phyloP scores from a whole-genome alignment of 2,797 vertebrate genomes.

The Trachurus trachurus region DNA sequence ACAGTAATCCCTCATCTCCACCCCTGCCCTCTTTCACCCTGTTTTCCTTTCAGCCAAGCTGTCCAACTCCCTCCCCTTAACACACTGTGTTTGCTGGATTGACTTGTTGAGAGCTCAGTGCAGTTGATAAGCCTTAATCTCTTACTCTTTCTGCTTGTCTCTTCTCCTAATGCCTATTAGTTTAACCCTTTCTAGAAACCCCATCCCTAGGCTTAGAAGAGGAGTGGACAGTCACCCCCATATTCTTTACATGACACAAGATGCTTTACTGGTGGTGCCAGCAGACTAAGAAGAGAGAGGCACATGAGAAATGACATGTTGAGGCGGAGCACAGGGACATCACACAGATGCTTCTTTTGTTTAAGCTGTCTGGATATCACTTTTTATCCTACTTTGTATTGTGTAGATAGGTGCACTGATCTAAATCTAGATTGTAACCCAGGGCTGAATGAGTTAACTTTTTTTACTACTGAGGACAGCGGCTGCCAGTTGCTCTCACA shows the following conservation, averaged over 20 bases:
- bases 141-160: conserved; percentile 33
- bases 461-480: conserved; percentile 74
- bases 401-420: not conserved
- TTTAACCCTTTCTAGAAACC: conserved; percentile 39
- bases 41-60: conserved; percentile 59
- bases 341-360: not conserved
- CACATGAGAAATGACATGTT: not conserved
- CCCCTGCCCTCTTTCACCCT: conserved; percentile 54
- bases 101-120: conserved; percentile 60
- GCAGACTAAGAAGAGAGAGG: not conserved
- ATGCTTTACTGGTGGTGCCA: conserved; percentile 4
- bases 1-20: conserved; percentile 63
- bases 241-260: conserved; percentile 20
- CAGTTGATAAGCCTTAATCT: conserved; percentile 60
- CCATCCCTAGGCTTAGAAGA: conserved; percentile 8
- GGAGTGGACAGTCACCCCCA: conserved; percentile 5
- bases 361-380: not conserved
- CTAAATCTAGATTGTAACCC: conserved; percentile 5
- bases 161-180: conserved; percentile 36
- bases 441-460: conserved; percentile 71
- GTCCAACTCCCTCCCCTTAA: conserved; percentile 36
- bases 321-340: not conserved
- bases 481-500: conserved; percentile 55
- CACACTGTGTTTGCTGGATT: conserved; percentile 52
- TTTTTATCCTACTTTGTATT: not conserved